phyloP scores from a whole-genome alignment of 2,797 vertebrate genomes.

The Delichon dasypus region DNA sequence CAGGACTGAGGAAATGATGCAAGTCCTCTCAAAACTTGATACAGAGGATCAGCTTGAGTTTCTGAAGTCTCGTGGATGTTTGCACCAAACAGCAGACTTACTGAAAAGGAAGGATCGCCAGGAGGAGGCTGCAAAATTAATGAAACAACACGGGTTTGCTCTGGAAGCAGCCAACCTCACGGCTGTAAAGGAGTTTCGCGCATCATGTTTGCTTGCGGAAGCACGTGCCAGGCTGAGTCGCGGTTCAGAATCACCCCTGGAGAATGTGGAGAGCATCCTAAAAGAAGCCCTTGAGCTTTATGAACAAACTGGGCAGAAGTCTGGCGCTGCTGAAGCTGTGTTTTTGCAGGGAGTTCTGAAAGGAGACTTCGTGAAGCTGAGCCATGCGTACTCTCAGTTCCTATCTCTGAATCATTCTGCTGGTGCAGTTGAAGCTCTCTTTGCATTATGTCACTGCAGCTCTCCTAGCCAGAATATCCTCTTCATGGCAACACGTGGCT shows the following conservation, averaged over 20 bases:
- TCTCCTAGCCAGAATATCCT: conserved; percentile 31
- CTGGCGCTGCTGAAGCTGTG: conserved; percentile 72
- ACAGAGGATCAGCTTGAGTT: conserved; percentile 80
- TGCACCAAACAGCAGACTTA: conserved; percentile 76
- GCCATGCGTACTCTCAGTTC: conserved; percentile 53
- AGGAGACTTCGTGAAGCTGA: conserved; percentile 64
- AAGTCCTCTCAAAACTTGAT: conserved; percentile 76
- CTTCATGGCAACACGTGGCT: conserved; percentile 43
- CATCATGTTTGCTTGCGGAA: conserved; percentile 73
- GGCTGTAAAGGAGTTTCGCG: conserved; percentile 69
- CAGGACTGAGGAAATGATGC: conserved; percentile 75
- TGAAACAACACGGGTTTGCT: conserved; percentile 77
- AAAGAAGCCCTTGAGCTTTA: conserved; percentile 72
- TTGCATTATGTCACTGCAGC: conserved; percentile 18
- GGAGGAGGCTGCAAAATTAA: conserved; percentile 79
- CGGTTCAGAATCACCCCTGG: background rate
- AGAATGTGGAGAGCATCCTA: conserved; percentile 21
- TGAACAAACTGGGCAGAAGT: conserved; percentile 54
- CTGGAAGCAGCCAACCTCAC: conserved; percentile 78
- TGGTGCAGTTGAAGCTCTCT: conserved; percentile 76
- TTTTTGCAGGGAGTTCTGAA: conserved; percentile 72
- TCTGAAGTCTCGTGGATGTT: conserved; percentile 72
- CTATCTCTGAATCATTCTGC: conserved; percentile 68
- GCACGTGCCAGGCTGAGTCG: conserved; percentile 59
- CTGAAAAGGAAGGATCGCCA: conserved; percentile 68